A percentile compares a stretch with the other conserved stretches of the same genome.
phyloP scores from a whole-genome alignment of 2,888 invertebrate genomes.

The Eueremaeus valkanovi region DNA sequence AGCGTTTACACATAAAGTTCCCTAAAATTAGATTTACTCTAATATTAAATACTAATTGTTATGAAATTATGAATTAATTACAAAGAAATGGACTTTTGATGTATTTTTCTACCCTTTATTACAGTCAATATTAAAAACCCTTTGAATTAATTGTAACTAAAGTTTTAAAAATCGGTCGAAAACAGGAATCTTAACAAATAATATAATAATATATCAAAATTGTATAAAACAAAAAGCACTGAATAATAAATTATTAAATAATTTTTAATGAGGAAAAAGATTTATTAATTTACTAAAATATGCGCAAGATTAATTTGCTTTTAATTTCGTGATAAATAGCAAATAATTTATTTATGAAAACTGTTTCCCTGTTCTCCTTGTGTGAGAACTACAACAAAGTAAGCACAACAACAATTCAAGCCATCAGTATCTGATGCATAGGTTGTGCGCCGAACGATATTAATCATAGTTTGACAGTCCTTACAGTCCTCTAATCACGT shows the following conservation, averaged over 20 bases:
- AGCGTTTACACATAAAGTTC: constrained; percentile 2
- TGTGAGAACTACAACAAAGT: too few species aligned
- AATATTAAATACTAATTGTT: constrained; percentile 24
- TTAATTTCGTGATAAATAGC: too few species aligned
- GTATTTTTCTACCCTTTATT: constrained; percentile 6
- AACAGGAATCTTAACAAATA: neutral
- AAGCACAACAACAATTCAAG: too few species aligned
- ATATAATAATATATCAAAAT: constrained; percentile 9
- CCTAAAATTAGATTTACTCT: constrained; percentile 16
- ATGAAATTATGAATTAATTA: too few species aligned
- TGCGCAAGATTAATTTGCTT: too few species aligned
- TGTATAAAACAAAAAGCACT: neutral
- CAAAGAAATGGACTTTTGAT: neutral
- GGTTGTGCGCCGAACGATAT: constrained; percentile 23
- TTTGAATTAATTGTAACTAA: neutral
- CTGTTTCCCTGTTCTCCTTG: too few species aligned
- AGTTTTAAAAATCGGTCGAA: neutral
- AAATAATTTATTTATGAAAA: too few species aligned
- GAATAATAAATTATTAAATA: neutral
- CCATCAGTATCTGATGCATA: too few species aligned
- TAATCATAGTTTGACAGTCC: constrained; percentile 41
- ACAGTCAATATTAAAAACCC: neutral
- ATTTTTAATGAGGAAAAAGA: neutral
- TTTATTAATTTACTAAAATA: too few species aligned
- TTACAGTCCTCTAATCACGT: constrained; percentile 39